Percentiles rank a stretch among this genome's conserved stretches.
Evolutionary conservation across 2,113 vertebrate species (phyloP).

Genomic region (Passer montanus): DNA sequence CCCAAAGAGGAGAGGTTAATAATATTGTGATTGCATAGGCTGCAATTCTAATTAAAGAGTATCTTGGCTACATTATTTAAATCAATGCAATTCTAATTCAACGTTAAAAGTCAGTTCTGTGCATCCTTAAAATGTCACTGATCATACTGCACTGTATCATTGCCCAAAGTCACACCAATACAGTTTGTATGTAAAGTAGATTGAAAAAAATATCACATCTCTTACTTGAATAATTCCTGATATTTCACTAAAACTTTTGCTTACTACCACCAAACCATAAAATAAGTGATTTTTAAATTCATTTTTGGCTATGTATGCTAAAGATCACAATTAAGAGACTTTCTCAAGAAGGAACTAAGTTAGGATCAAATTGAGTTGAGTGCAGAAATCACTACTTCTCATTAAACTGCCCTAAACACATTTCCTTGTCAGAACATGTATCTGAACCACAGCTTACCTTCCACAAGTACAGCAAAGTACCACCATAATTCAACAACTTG

Average conservation of each 20-base stretch:
- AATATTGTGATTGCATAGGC: neutral
- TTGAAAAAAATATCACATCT: neutral
- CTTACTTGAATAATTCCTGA: neutral
- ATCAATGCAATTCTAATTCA: neutral
- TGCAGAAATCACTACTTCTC: neutral
- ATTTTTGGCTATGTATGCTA: neutral
- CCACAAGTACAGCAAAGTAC: neutral
- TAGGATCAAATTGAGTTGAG: neutral
- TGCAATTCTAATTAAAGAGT: neutral
- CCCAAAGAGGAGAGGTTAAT: neutral
- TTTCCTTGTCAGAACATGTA: neutral
- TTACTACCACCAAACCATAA: neutral
- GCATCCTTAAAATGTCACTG: neutral
- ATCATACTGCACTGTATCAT: accelerated
- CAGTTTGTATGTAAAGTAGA: neutral
- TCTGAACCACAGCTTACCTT: neutral
- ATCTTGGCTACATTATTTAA: neutral
- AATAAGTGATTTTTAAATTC: neutral
- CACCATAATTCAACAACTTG: neutral
- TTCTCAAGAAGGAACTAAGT: neutral
- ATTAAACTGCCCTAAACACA: neutral
- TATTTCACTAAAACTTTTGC: neutral
- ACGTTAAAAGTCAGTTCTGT: neutral
- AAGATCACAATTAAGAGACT: neutral
- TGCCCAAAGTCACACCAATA: neutral